Conservation (phyloP, 2,113 vertebrate species). For the Salvator merianae region DNA sequence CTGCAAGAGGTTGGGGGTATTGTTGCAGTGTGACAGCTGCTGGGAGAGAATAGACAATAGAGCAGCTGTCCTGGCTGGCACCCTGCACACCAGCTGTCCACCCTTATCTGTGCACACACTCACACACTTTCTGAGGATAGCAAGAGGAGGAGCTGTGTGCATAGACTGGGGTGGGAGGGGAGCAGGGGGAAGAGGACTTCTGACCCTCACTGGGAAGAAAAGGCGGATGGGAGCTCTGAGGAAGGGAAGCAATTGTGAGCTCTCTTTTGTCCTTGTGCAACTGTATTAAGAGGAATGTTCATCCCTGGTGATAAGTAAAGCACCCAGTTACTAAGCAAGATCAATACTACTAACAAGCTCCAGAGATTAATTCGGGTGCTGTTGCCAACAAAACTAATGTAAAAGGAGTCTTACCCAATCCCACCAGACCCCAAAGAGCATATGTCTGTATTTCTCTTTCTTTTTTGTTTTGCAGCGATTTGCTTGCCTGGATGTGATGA, state of each 20-base stretch:
- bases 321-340: slow-evolving; percentile 67
- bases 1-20: slow-evolving; percentile 68
- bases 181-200: slow-evolving; percentile 85
- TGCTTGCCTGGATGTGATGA: slow-evolving; percentile 97
- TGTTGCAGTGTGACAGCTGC: slow-evolving; percentile 92
- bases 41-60: slow-evolving; percentile 97
- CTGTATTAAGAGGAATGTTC: slow-evolving; percentile 89
- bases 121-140: slow-evolving; percentile 92
- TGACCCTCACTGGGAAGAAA: slow-evolving; percentile 95
- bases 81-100: slow-evolving; percentile 99
- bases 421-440: not conserved
- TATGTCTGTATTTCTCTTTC: slow-evolving; percentile 39
- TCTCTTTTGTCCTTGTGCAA: slow-evolving; percentile 89
- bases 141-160: slow-evolving; percentile 88
- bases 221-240: slow-evolving; percentile 74
- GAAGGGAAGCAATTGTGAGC: slow-evolving; percentile 79
- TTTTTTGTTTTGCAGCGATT: slow-evolving; percentile 82
- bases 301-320: slow-evolving; percentile 76
- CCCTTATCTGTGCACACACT: slow-evolving; percentile 87
- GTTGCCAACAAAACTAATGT: slow-evolving; percentile 47
- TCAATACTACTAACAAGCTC: slow-evolving; percentile 60
- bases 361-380: slow-evolving; percentile 65
- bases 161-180: slow-evolving; percentile 76
- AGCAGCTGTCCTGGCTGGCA: slow-evolving; percentile 99
- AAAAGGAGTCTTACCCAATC: slow-evolving; percentile 32